Evolutionary conservation across 2,888 invertebrate genomes (phyloP), one percentile per base, ranked within the genome.

Genomic region (Crepidodera aurea): DNA sequence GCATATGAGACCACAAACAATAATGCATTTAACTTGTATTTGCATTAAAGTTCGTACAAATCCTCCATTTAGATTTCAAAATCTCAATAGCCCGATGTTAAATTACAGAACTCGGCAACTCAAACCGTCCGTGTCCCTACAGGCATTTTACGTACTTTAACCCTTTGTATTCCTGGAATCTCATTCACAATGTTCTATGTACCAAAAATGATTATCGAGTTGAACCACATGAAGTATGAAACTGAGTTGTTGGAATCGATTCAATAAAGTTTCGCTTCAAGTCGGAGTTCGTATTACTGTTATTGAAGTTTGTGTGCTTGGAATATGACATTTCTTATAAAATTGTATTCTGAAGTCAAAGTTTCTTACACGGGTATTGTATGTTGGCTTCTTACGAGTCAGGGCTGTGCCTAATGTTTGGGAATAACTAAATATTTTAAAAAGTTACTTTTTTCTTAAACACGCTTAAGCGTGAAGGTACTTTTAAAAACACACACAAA

Each of bases 151-250:
- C 34, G 34, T 34, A 2, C 12, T 34, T 32, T n/a, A 32, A 8
- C 10, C 32, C 32, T 34, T 34, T 34, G 34, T 34, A 34, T 13
- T 34, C 34, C 34, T n/a, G 4, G 12, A 34, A 13, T 34, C 34
- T n/a, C 34, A 12, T 34, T 34, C 32, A 32, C 32, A 32, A 32
- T n/a, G 32, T n/a, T 32, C 32, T 32, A 22, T 22, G 22, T 22
- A 32, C 13, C 34, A 13, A 40, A 40, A 40, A 18, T 40, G 40
- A 18, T 40, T 13, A 13, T 18, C 7, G 3, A 40, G 18, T 18
- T 40, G 10, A 40, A 40, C 40, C 40, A 13, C 40, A 40, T 40
- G 10, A 40, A 40, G 40, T 40, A 40, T 40, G 18, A 40, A 40
- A 40, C 16, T 18, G 18, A 10, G 10, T 18, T 18, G 18, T 40